A percentile compares a stretch with the other conserved stretches of the same genome.
phyloP scores from a whole-genome alignment of 2,888 invertebrate species.

The Dryobotodes eremita region DNA sequence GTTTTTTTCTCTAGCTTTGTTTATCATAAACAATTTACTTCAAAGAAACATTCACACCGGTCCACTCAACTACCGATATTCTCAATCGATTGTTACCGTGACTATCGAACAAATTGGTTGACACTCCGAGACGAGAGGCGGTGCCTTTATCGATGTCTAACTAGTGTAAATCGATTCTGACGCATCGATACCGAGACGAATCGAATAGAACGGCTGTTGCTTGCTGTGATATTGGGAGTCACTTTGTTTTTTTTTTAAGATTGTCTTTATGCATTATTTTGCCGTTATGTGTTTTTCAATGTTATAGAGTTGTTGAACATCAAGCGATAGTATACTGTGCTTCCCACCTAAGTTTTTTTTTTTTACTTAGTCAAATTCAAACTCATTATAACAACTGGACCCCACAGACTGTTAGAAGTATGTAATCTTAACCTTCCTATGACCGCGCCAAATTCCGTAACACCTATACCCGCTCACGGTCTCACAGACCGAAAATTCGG shows the following conservation, averaged over 20 bases:
- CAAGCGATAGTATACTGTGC: too few relatives aligned
- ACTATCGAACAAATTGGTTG: conserved; percentile 79
- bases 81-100: conserved; percentile 74
- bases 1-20: conserved; percentile 18
- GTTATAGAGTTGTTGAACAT: too few relatives aligned
- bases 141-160: conserved; percentile 77
- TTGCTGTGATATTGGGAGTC: conserved; percentile 25
- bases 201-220: conserved; percentile 56
- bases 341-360: too few relatives aligned
- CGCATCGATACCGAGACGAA: conserved; percentile 75
- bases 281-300: too few relatives aligned
- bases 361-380: too few relatives aligned
- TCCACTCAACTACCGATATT: conserved; percentile 61
- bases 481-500: too few relatives aligned
- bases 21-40: conserved; percentile 25
- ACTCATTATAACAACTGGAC: too few relatives aligned
- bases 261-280: neutral
- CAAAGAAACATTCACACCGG: conserved; percentile 50
- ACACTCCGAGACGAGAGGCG: conserved; percentile 73
- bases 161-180: conserved; percentile 81
- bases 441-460: too few relatives aligned
- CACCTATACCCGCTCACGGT: too few relatives aligned
- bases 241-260: neutral
- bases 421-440: too few relatives aligned
- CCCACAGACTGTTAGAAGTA: too few relatives aligned